Conservation (phyloP, 2,888 invertebrate species). For the Kryphioiulus occultus region DNA sequence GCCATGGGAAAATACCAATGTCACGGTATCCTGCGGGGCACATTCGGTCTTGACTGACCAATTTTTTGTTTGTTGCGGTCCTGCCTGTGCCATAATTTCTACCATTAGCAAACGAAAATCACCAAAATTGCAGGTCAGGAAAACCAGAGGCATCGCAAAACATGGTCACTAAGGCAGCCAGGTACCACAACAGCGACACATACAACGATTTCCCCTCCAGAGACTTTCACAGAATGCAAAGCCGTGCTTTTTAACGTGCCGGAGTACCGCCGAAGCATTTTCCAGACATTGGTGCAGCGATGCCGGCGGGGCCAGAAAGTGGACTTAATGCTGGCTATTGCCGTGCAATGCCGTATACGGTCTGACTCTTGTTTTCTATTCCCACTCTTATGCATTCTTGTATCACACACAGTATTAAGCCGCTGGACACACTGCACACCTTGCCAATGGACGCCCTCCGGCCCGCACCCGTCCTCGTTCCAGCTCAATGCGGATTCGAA, state of each 20-base stretch:
- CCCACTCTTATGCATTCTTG: not conserved
- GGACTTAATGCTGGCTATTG: not conserved
- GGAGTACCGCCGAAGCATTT: not conserved
- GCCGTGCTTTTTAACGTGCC: not conserved
- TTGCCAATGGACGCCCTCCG: not conserved
- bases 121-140: too few species aligned
- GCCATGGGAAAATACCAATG: too few species aligned
- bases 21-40: too few species aligned
- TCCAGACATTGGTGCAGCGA: not conserved
- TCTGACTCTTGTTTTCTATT: not conserved
- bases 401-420: not conserved
- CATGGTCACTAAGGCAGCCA: not conserved
- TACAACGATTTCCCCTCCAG: not conserved
- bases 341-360: not conserved
- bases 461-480: not conserved
- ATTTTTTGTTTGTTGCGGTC: too few species aligned
- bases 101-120: too few species aligned
- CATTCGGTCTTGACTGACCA: too few species aligned
- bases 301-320: not conserved
- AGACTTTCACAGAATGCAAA: not conserved
- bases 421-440: not conserved
- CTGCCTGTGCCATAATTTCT: too few species aligned
- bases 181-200: not conserved
- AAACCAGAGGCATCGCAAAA: too few species aligned
- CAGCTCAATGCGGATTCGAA: not conserved